These are phyloP conservation scores for Mesorhabditis sp. DNA, from an alignment of 2,888 invertebrate species.

Conservation along the genomic window DNA sequence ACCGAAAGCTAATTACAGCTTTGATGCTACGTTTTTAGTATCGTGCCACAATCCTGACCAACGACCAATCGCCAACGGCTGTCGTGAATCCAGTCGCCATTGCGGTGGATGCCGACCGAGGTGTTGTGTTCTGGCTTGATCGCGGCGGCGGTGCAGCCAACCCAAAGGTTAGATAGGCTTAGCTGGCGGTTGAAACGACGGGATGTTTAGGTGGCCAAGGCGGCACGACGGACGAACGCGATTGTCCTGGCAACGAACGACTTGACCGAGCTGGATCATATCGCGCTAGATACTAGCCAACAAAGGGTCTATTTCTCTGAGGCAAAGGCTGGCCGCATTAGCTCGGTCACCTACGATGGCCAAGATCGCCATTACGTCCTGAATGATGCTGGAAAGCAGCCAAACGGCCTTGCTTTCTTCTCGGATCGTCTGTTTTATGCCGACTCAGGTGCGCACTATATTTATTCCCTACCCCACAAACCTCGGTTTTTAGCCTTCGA, in stretches of 20 bases:
- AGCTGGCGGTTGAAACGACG: conserved; percentile 58
- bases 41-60: conserved; percentile 79
- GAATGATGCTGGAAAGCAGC: conserved; percentile 54
- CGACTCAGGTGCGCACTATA: conserved; percentile 67
- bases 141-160: conserved; percentile 71
- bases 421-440: conserved; percentile 65
- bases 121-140: conserved; percentile 92
- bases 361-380: conserved; percentile 55
- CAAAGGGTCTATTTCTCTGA: conserved; percentile 82
- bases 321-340: conserved; percentile 59
- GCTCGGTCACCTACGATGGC: conserved; percentile 55
- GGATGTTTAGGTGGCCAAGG: conserved; percentile 67
- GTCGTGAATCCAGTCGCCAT: conserved; percentile 83
- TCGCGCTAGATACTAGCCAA: conserved; percentile 75
- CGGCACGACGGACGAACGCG: conserved; percentile 80
- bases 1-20: neutral
- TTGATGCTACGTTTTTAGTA: conserved; percentile 63
- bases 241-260: conserved; percentile 60
- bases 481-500: conserved; percentile 84
- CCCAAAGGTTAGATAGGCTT: conserved; percentile 61
- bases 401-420: conserved; percentile 53
- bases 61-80: conserved; percentile 75
- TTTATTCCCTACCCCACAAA: neutral
- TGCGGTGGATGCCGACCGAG: conserved; percentile 85
- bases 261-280: conserved; percentile 67